Evolutionary conservation across 2,113 vertebrate genomes (phyloP), one percentile per base, ranked within the genome.

Genomic region (Gambusia affinis): DNA sequence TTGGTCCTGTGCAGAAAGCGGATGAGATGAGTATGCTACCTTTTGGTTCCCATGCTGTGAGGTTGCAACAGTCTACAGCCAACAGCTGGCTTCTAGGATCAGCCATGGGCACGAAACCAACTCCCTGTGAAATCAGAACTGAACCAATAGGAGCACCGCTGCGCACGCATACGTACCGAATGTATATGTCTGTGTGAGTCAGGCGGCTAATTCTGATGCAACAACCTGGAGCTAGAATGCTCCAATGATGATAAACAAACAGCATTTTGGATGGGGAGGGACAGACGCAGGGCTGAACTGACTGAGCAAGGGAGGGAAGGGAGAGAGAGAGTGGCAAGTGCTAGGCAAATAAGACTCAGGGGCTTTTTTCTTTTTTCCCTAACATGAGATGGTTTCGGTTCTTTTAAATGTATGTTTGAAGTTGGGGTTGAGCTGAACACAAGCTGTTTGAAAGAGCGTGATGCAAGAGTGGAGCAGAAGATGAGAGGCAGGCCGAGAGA

Each of bases 241-340:
- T 86, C 83, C 80, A 75, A 87, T 88, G 91, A 93, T 90, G 91
- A 94, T 91, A 93, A 93, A 93, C 88, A 92, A 94, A 93, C 88
- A 93, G 88, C 83, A 85, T 81, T 91, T 90, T 89, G 83, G 80
- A 88, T 85, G 72, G 80, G 87, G 85, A 88, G 91, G 83, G 85
- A 86, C 33, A 73, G 62, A 84, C 76, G 30, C 67, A 81, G 63
- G 87, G 83, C 72, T 79, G 73, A 76, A 85, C 76, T 44, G 27
- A 85, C 76, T 51, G 27, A 87, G 81, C 64, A 75, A 67, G 35
- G 82, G 62, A 77, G 73, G 57, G 66, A 73, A n/a, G 67, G 57
- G 70, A 75, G 78, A 76, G 78, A 76, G 71, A 78, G 67, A 73
- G 81, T 83, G 85, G 84, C 82, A 74, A 57, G 75, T 42, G 79